phyloP scores from a whole-genome alignment of 1,140 invertebrate species.

The Drosophila punjabiensis region DNA sequence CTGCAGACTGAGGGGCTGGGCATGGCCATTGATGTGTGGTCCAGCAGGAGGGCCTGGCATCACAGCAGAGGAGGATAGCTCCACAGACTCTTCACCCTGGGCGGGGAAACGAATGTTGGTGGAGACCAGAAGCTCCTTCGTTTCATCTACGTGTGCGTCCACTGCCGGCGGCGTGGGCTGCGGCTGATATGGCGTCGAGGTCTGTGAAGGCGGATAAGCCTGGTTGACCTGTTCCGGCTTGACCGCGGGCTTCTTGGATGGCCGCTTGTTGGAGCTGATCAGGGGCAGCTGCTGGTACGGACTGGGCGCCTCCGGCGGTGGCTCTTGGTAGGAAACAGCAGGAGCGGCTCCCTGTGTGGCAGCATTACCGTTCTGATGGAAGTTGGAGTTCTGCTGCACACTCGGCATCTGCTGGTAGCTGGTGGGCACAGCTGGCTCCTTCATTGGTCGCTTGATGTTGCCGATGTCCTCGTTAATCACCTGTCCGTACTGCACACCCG shows the following conservation, averaged over 20 bases:
- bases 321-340: constrained; percentile 45
- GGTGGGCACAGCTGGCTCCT: constrained; percentile 37
- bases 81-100: constrained; percentile 64
- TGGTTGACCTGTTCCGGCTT: constrained; percentile 23
- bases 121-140: constrained; percentile 75
- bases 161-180: constrained; percentile 3
- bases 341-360: constrained; percentile 25
- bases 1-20: constrained; percentile 77
- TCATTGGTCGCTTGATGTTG: constrained; percentile 57
- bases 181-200: constrained; percentile 2
- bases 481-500: constrained; percentile 77
- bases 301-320: constrained; percentile 72
- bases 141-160: constrained; percentile 44
- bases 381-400: constrained; percentile 50
- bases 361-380: constrained; percentile 62
- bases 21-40: constrained; percentile 77
- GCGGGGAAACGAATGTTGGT: constrained; percentile 83
- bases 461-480: constrained; percentile 81
- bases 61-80: constrained; percentile 39
- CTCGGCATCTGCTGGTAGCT: constrained; percentile 59
- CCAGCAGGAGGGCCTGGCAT: constrained; percentile 48
- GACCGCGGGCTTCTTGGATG: constrained; percentile 35
- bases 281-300: constrained; percentile 76
- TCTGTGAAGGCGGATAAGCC: neutral
- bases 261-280: constrained; percentile 62